These are phyloP conservation scores for Lysiphlebus fabarum DNA, from an alignment of 1,140 invertebrate species.

Conservation along the genomic window DNA sequence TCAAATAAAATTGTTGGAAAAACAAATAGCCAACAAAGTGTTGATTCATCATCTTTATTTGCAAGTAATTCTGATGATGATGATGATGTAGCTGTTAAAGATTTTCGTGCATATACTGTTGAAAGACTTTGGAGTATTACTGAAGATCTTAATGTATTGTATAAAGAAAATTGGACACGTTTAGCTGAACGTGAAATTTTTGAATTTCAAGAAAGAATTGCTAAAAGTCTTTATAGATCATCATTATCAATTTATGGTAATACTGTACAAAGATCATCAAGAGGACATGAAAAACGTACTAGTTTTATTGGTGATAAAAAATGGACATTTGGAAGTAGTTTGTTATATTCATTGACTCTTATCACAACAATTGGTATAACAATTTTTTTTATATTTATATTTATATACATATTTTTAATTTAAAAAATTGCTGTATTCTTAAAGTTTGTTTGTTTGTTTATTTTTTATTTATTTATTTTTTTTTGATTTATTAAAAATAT, in stretches of 20 bases:
- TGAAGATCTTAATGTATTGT: conserved; percentile 88
- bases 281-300: conserved; percentile 17
- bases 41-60: conserved; percentile 7
- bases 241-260: conserved; percentile 23
- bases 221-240: conserved; percentile 38
- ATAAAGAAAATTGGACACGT: conserved; percentile 92
- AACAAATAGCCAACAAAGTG: conserved; percentile 7
- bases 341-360: conserved; percentile 91
- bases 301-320: conserved; percentile 54
- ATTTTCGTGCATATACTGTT: conserved; percentile 62
- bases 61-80: conserved; percentile 15
- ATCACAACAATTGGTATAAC: conserved; percentile 89
- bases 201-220: conserved; percentile 73
- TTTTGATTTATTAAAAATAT: conserved; percentile 8
- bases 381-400: not conserved
- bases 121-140: conserved; percentile 90
- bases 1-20: conserved; percentile 6
- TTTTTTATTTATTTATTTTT: too few species aligned
- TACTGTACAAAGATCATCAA: conserved; percentile 15
- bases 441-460: too few species aligned
- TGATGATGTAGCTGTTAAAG: conserved; percentile 40
- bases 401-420: not conserved
- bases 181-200: conserved; percentile 79
- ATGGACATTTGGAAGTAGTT: conserved; percentile 88
- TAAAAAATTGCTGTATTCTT: not conserved